These are phyloP conservation scores for Seira musarum DNA, from an alignment of 2,888 invertebrate genomes.

Conservation along the genomic window DNA sequence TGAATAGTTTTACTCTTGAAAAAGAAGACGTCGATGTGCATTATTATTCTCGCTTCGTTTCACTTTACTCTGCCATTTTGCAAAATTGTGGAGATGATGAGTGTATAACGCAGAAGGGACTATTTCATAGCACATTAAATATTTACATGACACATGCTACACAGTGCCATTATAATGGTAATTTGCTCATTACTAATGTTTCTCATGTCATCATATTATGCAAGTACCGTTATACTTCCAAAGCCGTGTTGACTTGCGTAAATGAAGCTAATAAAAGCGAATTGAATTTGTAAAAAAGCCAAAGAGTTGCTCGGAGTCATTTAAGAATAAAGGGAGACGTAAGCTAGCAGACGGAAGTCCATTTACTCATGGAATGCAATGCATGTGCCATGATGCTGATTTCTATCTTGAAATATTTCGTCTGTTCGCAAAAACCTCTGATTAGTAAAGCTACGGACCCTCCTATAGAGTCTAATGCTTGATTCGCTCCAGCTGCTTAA, in stretches of 20 bases:
- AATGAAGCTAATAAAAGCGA: not conserved
- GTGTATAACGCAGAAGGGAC: not conserved
- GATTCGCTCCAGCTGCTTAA: too few relatives aligned
- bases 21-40: too few relatives aligned
- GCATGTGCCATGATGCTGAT: not conserved
- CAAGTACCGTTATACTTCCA: not conserved
- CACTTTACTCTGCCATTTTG: not conserved
- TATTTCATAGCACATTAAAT: not conserved
- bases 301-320: not conserved
- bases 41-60: too few relatives aligned
- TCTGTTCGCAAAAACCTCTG: too few relatives aligned
- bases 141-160: not conserved
- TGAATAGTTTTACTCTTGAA: too few relatives aligned
- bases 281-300: not conserved
- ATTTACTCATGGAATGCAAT: slow-evolving; percentile 2
- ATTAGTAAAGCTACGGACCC: too few relatives aligned
- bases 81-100: not conserved
- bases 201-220: not conserved
- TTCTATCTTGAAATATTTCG: not conserved
- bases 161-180: not conserved
- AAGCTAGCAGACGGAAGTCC: not conserved
- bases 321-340: not conserved
- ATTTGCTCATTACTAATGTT: slow-evolving; percentile 12
- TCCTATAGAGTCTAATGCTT: too few relatives aligned
- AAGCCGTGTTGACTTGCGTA: not conserved